phyloP scores from a whole-genome alignment of 2,797 vertebrate species.

The Falco biarmicus region DNA sequence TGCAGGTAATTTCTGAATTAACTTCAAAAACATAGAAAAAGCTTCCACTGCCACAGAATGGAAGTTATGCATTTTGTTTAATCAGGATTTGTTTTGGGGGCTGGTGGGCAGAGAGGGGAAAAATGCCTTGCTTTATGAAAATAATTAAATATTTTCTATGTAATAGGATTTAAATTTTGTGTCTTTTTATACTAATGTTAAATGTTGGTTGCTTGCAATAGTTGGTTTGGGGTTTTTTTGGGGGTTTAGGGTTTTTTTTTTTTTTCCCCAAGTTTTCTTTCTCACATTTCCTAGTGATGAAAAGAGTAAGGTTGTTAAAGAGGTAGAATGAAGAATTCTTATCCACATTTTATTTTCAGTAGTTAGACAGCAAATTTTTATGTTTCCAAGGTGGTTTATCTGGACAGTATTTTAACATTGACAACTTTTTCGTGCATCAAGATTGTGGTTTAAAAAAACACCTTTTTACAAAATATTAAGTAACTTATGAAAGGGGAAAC shows the following conservation, averaged over 20 bases:
- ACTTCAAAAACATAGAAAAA: not conserved
- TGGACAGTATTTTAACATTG: not conserved
- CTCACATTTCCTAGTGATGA: not conserved
- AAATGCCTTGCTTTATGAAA: not conserved
- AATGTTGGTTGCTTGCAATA: not conserved
- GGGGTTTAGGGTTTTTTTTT: too few species aligned
- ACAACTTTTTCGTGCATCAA: not conserved
- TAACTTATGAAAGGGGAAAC: not conserved
- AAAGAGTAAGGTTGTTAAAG: not conserved
- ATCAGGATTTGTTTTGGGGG: not conserved
- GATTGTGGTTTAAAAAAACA: not conserved
- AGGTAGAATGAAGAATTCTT: not conserved
- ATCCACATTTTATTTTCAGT: not conserved
- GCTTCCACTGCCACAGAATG: not conserved
- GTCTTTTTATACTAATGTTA: not conserved
- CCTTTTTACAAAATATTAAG: not conserved
- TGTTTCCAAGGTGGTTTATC: not conserved
- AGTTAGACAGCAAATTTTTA: not conserved
- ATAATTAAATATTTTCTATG: not conserved
- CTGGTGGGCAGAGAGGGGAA: not conserved
- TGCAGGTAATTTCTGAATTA: not conserved
- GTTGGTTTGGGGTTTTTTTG: too few species aligned
- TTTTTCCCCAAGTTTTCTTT: not conserved
- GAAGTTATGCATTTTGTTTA: not conserved
- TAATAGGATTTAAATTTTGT: not conserved